Conservation (phyloP, 2,797 vertebrate genomes). For the Geotria australis region DNA sequence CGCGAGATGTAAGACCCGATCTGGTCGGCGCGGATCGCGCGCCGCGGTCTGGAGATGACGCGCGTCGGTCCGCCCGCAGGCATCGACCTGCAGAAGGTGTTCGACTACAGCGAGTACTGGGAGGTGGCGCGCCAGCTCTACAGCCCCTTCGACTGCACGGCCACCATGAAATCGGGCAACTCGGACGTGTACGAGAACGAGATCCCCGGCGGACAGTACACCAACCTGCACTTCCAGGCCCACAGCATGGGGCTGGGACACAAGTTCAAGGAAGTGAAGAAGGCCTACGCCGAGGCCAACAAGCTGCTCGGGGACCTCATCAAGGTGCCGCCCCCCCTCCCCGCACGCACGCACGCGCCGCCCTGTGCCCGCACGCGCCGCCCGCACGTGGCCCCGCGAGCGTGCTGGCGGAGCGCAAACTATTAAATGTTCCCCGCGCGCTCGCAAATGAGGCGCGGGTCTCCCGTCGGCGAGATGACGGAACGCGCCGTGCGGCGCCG, state of each 20-base stretch:
- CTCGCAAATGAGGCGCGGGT: no score
- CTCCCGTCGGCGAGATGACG: no score
- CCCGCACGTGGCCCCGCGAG: no score
- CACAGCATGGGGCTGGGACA: conserved; percentile 88
- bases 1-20: no score
- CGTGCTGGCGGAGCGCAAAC: no score
- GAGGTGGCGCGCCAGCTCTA: conserved; percentile 60
- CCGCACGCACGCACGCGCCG: no score
- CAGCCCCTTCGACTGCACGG: conserved; percentile 76
- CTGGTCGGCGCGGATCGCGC: no score
- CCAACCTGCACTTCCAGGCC: conserved; percentile 76
- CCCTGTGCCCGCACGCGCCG: no score
- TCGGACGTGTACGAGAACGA: conserved; percentile 85
- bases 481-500: no score
- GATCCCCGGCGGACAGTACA: conserved; percentile 87
- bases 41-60: no score
- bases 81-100: conserved; percentile 48
- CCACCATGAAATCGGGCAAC: conserved; percentile 91
- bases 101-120: conserved; percentile 94
- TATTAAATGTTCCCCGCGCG: no score
- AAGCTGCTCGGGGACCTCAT: conserved; percentile 78
- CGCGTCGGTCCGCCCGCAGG: conserved; percentile 12
- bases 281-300: conserved; percentile 69
- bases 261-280: conserved; percentile 92
- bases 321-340: conserved; percentile 25